Conservation (phyloP, 2,797 vertebrate genomes). For the Myotis daubentonii region DNA sequence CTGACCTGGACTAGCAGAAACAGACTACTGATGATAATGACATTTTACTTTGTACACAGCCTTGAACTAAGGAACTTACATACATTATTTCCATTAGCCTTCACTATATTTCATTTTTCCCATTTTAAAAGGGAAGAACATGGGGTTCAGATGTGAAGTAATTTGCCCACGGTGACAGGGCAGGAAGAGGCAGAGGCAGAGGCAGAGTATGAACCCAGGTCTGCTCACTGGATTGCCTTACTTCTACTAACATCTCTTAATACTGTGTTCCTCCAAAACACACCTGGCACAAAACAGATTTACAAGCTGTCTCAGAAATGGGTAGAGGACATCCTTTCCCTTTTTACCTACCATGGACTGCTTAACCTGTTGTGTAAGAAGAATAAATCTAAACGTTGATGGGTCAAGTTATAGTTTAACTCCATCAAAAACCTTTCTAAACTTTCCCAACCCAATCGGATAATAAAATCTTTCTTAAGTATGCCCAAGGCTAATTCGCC, state of each 20-base stretch:
- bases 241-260: neutral
- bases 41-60: neutral
- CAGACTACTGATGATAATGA: neutral
- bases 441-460: neutral
- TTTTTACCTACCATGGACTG: neutral
- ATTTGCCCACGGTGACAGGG: slow-evolving; percentile 53
- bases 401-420: neutral
- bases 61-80: neutral
- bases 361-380: neutral
- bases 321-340: neutral
- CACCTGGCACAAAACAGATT: neutral
- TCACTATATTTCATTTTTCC: neutral
- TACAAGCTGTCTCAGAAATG: neutral
- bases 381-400: neutral
- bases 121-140: slow-evolving; percentile 31
- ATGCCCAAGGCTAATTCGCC: neutral
- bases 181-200: slow-evolving; percentile 48
- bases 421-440: neutral
- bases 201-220: neutral
- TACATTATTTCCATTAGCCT: neutral
- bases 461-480: slow-evolving; percentile 21
- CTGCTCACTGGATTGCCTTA: neutral
- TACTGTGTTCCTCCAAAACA: neutral
- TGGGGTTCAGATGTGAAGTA: neutral
- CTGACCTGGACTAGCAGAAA: neutral